Base-by-base conservation (phyloP, 1,140 invertebrate species). In the Steinernema khuongi region DNA sequence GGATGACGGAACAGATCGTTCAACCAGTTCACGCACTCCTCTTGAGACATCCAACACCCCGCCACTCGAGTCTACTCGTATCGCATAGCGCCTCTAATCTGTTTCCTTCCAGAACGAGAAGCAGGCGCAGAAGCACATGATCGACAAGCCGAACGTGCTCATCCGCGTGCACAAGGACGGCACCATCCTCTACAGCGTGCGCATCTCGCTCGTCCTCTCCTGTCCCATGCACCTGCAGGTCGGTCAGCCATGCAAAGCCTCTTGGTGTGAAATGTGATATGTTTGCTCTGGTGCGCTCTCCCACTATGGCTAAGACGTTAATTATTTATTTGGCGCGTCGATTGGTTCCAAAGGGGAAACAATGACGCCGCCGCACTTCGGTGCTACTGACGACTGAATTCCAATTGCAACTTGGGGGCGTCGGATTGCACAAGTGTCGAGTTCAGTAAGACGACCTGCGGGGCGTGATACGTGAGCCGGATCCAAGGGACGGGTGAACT, bases 91-190 rank as follows among this genome's bases (percentile, higher is more conserved):
- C n/a, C n/a, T 93, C 93, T n/a, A 93, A 96, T 88, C n/a, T n/a
- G n/a, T 88, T 95, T 77, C 95, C 95, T 89, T 96, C 95, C 87
- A 92, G 92, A 97, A 97, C 83, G 94, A 97, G 88, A 96, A 96
- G 86, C 93, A 95, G 84, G 94, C 94, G 44, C 93, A 96, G 85
- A 95, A 96, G 86, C 94, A 97, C 87, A 93, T 95, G 86, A 96
- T 97, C 29, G 84, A 85, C 60, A 85, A 85, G 33, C 84, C 84
- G 17, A 85, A 85, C 72, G 81, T 97, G 72, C 93, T 97, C 88
- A 94, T 97, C 84, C 88, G 94, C 80, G 96, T 97, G 81, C 94
- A 94, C 88, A 94, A 94, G 60, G 90, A 95, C 81, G 94, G 94
- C 72, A 91, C 91, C 66, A 94, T 97, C 79, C 89, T 97, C 73